Evolutionary conservation across 2,113 vertebrate species (phyloP).

Genomic region (Panurus biarmicus): DNA sequence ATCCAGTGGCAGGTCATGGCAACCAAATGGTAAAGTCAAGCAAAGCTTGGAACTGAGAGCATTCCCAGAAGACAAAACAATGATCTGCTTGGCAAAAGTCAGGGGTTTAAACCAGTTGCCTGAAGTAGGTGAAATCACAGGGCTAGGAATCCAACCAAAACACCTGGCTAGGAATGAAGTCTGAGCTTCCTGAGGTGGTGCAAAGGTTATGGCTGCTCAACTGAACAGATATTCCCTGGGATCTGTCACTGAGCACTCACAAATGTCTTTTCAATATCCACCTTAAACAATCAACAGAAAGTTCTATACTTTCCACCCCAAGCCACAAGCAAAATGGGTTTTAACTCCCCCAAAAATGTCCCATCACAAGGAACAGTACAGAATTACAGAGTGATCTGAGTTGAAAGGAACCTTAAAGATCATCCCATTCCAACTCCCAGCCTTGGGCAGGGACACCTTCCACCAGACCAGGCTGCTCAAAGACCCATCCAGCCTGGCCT

Average conservation of each 20-base stretch:
- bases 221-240: not conserved
- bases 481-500: not conserved
- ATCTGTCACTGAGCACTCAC: rapidly evolving
- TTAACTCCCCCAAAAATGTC: not conserved
- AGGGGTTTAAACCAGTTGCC: not conserved
- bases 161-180: not conserved
- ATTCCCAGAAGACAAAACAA: not conserved
- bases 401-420: not conserved
- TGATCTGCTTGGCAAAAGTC: not conserved
- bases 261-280: not conserved
- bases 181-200: not conserved
- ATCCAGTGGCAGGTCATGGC: not conserved
- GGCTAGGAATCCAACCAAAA: not conserved
- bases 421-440: not conserved
- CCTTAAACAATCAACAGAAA: not conserved
- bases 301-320: not conserved
- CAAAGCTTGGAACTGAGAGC: not conserved
- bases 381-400: not conserved
- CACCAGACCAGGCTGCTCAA: not conserved
- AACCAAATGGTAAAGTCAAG: not conserved
- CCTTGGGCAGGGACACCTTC: not conserved
- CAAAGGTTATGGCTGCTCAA: not conserved
- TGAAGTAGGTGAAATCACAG: not conserved
- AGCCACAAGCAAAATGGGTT: not conserved
- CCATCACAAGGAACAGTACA: not conserved